Evolutionary conservation across 2,888 invertebrate species (phyloP).

Genomic region (Geophilus truncorum): DNA sequence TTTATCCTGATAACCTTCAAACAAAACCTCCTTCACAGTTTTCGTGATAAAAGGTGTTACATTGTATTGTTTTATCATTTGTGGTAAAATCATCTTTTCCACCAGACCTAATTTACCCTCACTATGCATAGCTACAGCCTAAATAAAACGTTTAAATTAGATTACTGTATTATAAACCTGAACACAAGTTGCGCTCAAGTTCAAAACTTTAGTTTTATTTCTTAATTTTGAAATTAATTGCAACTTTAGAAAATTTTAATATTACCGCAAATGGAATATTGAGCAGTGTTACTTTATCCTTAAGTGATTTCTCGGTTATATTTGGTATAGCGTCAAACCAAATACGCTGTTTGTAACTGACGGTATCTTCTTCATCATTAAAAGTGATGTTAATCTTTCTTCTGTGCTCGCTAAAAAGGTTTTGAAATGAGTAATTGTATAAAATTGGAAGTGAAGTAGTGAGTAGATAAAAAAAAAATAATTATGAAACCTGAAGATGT

Average conservation of each 20-base stretch:
- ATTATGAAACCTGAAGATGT: slow-evolving; percentile 76
- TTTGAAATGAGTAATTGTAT: neutral
- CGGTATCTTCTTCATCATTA: slow-evolving; percentile 65
- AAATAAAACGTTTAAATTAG: neutral
- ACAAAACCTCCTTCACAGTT: slow-evolving; percentile 64
- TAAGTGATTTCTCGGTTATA: slow-evolving; percentile 60
- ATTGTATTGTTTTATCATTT: slow-evolving; percentile 38
- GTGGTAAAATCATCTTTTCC: neutral
- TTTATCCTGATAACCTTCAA: slow-evolving; percentile 73
- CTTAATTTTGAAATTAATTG: no score
- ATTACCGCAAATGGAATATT: slow-evolving; percentile 75
- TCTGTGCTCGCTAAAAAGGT: slow-evolving; percentile 44
- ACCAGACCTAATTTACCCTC: neutral
- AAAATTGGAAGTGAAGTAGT: no score
- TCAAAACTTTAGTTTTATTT: no score
- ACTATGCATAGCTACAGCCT: slow-evolving; percentile 37
- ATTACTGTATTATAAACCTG: neutral
- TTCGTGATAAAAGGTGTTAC: slow-evolving; percentile 54
- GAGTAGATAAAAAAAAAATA: neutral
- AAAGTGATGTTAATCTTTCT: slow-evolving; percentile 62
- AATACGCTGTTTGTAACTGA: slow-evolving; percentile 64
- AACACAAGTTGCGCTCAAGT: neutral
- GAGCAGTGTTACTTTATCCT: slow-evolving; percentile 65
- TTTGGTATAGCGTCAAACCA: slow-evolving; percentile 66
- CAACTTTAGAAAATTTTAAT: neutral